Conservation (phyloP, 2,113 vertebrate species). For the Ranitomeya imitator region DNA sequence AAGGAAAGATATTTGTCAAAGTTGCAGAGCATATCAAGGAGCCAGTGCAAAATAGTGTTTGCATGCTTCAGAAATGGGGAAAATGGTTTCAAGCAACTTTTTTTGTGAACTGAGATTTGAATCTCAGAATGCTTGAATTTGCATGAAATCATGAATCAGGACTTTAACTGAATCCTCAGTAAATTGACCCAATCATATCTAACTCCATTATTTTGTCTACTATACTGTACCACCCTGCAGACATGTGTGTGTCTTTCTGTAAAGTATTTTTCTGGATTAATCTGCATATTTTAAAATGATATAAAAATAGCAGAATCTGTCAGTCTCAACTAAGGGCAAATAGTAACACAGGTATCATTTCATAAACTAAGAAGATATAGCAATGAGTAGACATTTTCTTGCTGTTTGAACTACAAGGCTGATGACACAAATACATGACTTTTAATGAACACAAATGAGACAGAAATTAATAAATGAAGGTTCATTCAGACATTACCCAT, state of each 20-base stretch:
- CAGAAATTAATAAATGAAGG: conserved; percentile 14
- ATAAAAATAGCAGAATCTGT: background rate
- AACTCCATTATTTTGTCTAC: background rate
- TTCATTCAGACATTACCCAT: conserved; percentile 6
- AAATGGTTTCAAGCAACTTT: too few relatives aligned
- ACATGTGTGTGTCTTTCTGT: background rate
- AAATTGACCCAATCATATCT: too few relatives aligned
- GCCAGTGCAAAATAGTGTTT: too few relatives aligned
- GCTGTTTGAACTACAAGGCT: background rate
- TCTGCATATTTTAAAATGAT: background rate
- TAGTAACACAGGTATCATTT: background rate
- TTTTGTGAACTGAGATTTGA: too few relatives aligned
- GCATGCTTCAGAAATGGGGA: too few relatives aligned
- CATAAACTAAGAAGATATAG: background rate
- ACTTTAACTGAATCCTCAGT: too few relatives aligned
- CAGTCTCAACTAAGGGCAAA: background rate
- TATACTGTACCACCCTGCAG: background rate
- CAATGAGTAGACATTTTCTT: background rate
- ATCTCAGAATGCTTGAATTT: too few relatives aligned
- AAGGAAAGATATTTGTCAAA: too few relatives aligned
- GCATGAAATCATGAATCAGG: too few relatives aligned
- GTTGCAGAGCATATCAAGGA: too few relatives aligned
- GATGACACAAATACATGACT: background rate
- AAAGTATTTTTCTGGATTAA: too few relatives aligned
- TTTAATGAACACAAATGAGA: conserved; percentile 38